Percentiles rank a stretch among this genome's conserved stretches.
phyloP scores from a whole-genome alignment of 2,113 vertebrate genomes.

The Hylia prasina region DNA sequence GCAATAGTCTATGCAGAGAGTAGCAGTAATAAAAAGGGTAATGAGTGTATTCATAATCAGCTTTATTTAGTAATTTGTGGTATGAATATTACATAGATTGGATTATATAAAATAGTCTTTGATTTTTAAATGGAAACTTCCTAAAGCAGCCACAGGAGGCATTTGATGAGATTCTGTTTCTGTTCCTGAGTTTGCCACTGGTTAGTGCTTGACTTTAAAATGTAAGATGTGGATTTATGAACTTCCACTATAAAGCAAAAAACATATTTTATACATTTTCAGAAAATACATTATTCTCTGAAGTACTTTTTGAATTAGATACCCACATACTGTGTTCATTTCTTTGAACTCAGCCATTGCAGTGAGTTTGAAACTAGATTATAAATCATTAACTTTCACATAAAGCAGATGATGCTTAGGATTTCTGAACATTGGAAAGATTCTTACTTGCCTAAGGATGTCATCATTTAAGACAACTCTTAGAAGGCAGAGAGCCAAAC shows the following conservation, averaged over 20 bases:
- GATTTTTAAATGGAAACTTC: not conserved
- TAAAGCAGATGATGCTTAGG: conserved; percentile 6
- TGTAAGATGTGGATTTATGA: not conserved
- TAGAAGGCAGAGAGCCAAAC: not conserved
- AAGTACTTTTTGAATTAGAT: conserved; percentile 25
- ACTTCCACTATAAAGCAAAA: not conserved
- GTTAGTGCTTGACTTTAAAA: not conserved
- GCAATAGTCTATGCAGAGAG: not conserved
- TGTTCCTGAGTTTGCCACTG: not conserved
- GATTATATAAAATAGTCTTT: not conserved
- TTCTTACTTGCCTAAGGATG: conserved; percentile 10
- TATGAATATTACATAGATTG: not conserved
- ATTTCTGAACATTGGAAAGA: conserved; percentile 20
- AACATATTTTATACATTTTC: not conserved
- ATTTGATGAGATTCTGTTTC: not conserved
- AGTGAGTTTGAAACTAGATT: conserved; percentile 47
- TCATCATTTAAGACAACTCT: conserved; percentile 4
- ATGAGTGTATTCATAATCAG: not conserved
- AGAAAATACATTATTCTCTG: not conserved
- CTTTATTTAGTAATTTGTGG: not conserved
- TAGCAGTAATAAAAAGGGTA: not conserved
- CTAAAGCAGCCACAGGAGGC: not conserved
- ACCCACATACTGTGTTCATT: conserved; percentile 9
- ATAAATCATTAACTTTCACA: conserved; percentile 60
- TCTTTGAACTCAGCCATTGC: conserved; percentile 45